Conservation (phyloP, 2,797 vertebrate species). For the Sparus aurata region DNA sequence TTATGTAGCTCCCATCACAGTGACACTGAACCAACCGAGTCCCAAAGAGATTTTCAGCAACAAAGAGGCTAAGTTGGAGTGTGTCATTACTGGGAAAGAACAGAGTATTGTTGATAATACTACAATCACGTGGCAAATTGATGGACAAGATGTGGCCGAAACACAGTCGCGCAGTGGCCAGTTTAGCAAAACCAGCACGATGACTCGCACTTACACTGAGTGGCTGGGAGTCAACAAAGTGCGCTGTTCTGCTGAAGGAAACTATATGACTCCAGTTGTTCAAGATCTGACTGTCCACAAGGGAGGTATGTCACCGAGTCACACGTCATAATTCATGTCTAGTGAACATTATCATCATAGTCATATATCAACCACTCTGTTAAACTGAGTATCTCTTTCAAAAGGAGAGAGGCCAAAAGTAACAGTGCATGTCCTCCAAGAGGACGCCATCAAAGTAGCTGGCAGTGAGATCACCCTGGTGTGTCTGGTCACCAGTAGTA, state of each 20-base stretch:
- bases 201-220: fast-evolving
- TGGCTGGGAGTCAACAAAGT: background rate
- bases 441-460: fast-evolving
- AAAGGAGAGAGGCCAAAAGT: background rate
- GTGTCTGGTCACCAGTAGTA: slow-evolving; percentile 43
- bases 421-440: background rate
- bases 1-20: background rate
- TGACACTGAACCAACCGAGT: slow-evolving; percentile 12
- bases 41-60: background rate
- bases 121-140: background rate
- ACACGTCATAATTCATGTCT: no score
- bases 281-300: slow-evolving; percentile 12
- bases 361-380: background rate
- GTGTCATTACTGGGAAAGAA: slow-evolving; percentile 15
- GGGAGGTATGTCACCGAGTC: slow-evolving; percentile 35
- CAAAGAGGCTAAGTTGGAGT: slow-evolving; percentile 14
- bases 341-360: no score
- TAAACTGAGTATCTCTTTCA: slow-evolving; percentile 36
- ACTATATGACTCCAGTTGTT: background rate
- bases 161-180: no score
- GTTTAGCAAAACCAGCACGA: no score
- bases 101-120: fast-evolving
- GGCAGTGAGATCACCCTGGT: slow-evolving; percentile 32
- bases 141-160: fast-evolving
- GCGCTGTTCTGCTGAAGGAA: background rate